These are phyloP conservation scores for Bombus waltoni DNA, from an alignment of 1,140 invertebrate genomes.

Conservation along the genomic window DNA sequence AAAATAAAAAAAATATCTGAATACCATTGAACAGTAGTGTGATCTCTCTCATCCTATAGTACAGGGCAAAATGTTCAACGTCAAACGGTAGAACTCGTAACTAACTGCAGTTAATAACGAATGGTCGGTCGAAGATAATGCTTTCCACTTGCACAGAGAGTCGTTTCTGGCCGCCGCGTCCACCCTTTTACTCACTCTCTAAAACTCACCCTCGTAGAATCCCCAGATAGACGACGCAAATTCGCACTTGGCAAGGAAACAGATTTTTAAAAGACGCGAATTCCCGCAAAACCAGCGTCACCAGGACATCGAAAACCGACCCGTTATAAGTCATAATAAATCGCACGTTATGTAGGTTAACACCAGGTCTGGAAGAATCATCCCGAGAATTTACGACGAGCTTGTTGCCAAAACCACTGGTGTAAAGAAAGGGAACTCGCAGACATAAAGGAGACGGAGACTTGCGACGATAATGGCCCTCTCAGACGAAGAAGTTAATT, in stretches of 20 bases:
- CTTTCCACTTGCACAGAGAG: slow-evolving; percentile 2
- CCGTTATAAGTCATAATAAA: slow-evolving; percentile 66
- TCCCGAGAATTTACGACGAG: slow-evolving; percentile 65
- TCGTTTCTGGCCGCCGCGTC: background rate
- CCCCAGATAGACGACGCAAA: background rate
- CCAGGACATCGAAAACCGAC: slow-evolving; percentile 40
- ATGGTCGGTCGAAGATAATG: slow-evolving; percentile 33
- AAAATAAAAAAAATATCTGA: no score
- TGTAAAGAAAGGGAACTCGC: slow-evolving; percentile 53
- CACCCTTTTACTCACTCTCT: background rate
- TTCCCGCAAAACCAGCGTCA: background rate
- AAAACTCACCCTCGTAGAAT: background rate
- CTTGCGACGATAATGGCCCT: slow-evolving; percentile 65
- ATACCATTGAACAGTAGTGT: no score
- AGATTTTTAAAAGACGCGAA: slow-evolving; percentile 43
- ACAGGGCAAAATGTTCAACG: background rate
- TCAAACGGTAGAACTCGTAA: background rate
- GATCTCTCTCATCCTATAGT: background rate
- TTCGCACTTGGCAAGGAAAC: slow-evolving; percentile 53
- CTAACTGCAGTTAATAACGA: slow-evolving; percentile 40
- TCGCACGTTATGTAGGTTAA: slow-evolving; percentile 66
- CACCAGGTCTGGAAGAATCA: slow-evolving; percentile 61
- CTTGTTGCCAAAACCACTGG: slow-evolving; percentile 68
- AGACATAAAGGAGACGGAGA: slow-evolving; percentile 21
- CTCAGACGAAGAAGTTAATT: slow-evolving; percentile 66